Percentiles rank a stretch among this genome's conserved stretches.
These are phyloP conservation scores for Nowickia ferox DNA, from an alignment of 2,888 invertebrate genomes.

Conservation along the genomic window DNA sequence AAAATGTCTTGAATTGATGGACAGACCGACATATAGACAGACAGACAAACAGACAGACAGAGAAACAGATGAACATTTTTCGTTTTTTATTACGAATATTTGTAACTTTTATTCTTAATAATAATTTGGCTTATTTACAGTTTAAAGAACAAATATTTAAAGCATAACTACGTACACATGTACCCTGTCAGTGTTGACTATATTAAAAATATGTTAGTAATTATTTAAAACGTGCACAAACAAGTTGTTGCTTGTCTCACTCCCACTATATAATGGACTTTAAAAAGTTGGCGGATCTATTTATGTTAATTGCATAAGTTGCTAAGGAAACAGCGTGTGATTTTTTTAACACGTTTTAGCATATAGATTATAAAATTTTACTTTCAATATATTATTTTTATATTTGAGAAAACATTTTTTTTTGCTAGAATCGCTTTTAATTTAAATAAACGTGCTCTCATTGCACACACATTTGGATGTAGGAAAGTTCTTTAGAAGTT, in stretches of 20 bases:
- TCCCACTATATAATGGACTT: background rate
- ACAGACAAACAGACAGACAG: background rate
- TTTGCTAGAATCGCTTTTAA: too few species aligned
- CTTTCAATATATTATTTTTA: too few species aligned
- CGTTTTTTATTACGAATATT: background rate
- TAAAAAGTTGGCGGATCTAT: too few species aligned
- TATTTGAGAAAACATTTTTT: too few species aligned
- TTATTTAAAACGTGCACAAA: conserved; percentile 5
- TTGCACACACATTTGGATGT: too few species aligned
- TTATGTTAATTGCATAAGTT: too few species aligned
- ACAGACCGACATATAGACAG: too few species aligned
- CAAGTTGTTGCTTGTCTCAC: background rate
- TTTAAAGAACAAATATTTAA: background rate
- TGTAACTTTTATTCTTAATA: background rate
- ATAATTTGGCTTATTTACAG: background rate
- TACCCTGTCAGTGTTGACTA: background rate
- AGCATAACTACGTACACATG: background rate
- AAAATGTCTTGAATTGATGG: background rate
- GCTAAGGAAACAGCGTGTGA: background rate
- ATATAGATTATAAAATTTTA: too few species aligned
- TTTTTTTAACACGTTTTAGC: background rate
- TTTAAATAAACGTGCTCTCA: too few species aligned
- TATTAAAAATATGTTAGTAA: background rate
- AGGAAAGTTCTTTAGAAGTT: too few species aligned
- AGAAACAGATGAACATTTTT: too few species aligned